phyloP scores from a whole-genome alignment of 2,113 vertebrate species.

The Hippoglossus stenolepis region DNA sequence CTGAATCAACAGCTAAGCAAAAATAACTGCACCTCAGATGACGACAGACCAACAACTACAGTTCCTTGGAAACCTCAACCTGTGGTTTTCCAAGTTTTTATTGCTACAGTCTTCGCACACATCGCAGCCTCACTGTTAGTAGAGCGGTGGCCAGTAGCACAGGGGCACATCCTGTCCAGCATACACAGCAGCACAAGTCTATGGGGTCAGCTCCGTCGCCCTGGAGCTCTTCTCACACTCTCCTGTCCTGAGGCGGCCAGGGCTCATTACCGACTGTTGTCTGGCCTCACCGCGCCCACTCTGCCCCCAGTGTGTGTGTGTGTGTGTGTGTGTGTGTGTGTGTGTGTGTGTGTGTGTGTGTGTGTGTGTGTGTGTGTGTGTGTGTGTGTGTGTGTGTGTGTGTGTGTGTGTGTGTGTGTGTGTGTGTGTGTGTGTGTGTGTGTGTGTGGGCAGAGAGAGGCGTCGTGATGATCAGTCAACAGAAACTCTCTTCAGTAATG shows the following conservation, averaged over 20 bases:
- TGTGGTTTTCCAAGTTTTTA: slow-evolving; percentile 10
- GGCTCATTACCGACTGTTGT: slow-evolving; percentile 73
- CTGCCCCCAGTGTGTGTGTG: neutral
- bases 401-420: neutral
- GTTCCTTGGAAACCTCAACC: slow-evolving; percentile 9
- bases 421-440: neutral
- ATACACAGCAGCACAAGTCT: slow-evolving; percentile 62
- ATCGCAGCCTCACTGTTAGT: slow-evolving; percentile 75
- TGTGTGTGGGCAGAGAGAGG: slow-evolving; percentile 21
- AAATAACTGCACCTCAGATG: slow-evolving; percentile 1
- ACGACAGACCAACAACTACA: slow-evolving; percentile 20
- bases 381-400: neutral
- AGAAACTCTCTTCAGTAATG: slow-evolving; percentile 65
- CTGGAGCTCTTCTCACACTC: slow-evolving; percentile 66
- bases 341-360: neutral
- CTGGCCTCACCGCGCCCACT: slow-evolving; percentile 60
- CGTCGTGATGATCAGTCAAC: slow-evolving; percentile 63
- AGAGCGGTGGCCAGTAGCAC: slow-evolving; percentile 38
- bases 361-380: neutral
- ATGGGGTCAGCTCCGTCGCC: slow-evolving; percentile 60
- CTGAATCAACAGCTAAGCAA: slow-evolving; percentile 1
- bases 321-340: neutral
- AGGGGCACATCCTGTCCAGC: slow-evolving; percentile 25
- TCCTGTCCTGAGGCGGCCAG: slow-evolving; percentile 52
- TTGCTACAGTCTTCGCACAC: slow-evolving; percentile 49